Conservation (phyloP, 1,140 invertebrate species). For the Sitobion miscanthi region DNA sequence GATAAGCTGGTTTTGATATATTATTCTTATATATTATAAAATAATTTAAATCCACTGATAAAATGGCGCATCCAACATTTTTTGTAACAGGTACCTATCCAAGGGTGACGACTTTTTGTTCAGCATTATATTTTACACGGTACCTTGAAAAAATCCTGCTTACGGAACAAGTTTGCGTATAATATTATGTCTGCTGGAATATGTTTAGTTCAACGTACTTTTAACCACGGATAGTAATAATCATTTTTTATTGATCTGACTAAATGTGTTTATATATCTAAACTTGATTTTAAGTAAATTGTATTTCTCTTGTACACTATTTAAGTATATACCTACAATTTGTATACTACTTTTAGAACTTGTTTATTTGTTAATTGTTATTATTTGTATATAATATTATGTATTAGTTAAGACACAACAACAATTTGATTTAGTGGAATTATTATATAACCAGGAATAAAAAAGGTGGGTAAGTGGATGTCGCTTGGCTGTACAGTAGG, state of each 20-base stretch:
- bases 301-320: neutral
- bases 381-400: no score
- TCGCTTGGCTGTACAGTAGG: no score
- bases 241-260: neutral
- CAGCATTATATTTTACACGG: neutral
- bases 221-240: neutral
- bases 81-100: neutral
- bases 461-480: no score
- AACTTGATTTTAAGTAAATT: neutral
- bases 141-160: neutral
- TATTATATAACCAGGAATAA: no score
- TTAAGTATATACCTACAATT: neutral
- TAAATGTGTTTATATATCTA: neutral
- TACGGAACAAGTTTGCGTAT: neutral
- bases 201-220: neutral
- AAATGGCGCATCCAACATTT: neutral
- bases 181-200: neutral
- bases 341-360: neutral
- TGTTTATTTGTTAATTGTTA: neutral
- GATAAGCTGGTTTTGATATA: neutral
- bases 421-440: no score
- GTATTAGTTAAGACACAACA: no score
- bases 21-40: neutral
- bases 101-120: neutral
- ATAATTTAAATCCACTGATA: neutral